These are phyloP conservation scores for Cheilosia grossa DNA, from an alignment of 2,888 invertebrate species.

Conservation along the genomic window DNA sequence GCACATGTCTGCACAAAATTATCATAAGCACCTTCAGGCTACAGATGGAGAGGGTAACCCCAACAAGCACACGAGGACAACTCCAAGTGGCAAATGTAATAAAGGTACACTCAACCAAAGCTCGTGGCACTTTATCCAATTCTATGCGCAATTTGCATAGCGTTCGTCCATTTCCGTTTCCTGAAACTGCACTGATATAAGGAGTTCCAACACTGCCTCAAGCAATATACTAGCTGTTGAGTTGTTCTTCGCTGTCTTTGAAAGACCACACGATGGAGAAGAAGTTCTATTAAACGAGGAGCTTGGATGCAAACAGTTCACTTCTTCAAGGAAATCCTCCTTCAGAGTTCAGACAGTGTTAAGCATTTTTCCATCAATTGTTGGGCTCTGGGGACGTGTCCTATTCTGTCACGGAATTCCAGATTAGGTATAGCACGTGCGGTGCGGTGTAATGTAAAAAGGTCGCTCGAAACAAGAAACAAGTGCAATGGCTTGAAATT, in stretches of 20 bases:
- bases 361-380: slow-evolving; percentile 24
- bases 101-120: slow-evolving; percentile 53
- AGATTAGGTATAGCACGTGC: slow-evolving; percentile 1
- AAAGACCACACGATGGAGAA: slow-evolving; percentile 3
- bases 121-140: slow-evolving; percentile 46
- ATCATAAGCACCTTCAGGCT: slow-evolving; percentile 31
- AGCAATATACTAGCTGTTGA: slow-evolving; percentile 6
- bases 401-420: slow-evolving; percentile 28
- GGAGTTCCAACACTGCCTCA: slow-evolving; percentile 10
- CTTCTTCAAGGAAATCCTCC: slow-evolving; percentile 2
- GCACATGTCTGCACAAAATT: slow-evolving; percentile 33
- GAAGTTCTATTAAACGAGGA: slow-evolving; percentile 17
- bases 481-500: slow-evolving; percentile 37
- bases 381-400: slow-evolving; percentile 15
- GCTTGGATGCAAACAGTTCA: slow-evolving; percentile 7
- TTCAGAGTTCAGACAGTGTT: slow-evolving; percentile 10
- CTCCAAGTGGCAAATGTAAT: slow-evolving; percentile 51
- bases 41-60: slow-evolving; percentile 3
- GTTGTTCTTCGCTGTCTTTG: slow-evolving; percentile 11
- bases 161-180: slow-evolving; percentile 50
- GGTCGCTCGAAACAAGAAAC: slow-evolving; percentile 14
- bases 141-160: slow-evolving; percentile 47
- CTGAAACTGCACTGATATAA: slow-evolving; percentile 13
- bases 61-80: slow-evolving; percentile 20
- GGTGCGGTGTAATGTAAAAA: not conserved